Evolutionary conservation across 2,797 vertebrate genomes (phyloP).

Genomic region (Melanotaenia parkinsoni): DNA sequence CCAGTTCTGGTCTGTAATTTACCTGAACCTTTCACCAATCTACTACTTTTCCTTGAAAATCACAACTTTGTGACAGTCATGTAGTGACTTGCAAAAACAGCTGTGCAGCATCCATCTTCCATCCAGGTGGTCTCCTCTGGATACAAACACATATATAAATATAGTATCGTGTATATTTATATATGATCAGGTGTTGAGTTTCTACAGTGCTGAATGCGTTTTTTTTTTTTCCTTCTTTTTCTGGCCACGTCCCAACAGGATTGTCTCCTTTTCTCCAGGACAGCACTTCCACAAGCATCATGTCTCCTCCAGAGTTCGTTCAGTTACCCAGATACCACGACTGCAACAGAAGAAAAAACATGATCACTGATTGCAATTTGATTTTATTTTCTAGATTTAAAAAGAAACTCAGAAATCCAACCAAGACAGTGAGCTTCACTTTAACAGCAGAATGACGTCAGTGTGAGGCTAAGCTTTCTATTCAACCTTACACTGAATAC

Average conservation of each 20-base stretch:
- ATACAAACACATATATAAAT: slow-evolving; percentile 72
- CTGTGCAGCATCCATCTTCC: slow-evolving; percentile 50
- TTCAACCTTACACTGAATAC: too few relatives aligned
- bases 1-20: slow-evolving; percentile 46
- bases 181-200: slow-evolving; percentile 28
- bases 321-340: slow-evolving; percentile 98
- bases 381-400: not conserved
- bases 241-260: slow-evolving; percentile 67
- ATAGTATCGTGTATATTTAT: slow-evolving; percentile 54
- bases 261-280: slow-evolving; percentile 58
- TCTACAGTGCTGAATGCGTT: slow-evolving; percentile 68
- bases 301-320: slow-evolving; percentile 58
- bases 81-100: slow-evolving; percentile 29
- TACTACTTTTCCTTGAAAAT: slow-evolving; percentile 28
- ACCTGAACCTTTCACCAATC: slow-evolving; percentile 41
- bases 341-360: slow-evolving; percentile 70
- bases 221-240: slow-evolving; percentile 60
- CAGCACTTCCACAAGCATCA: slow-evolving; percentile 45
- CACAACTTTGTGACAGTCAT: slow-evolving; percentile 38
- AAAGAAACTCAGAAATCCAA: not conserved
- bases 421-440: not conserved
- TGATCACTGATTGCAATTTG: not conserved
- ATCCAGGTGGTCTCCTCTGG: slow-evolving; percentile 60
- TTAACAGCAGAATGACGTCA: too few relatives aligned
- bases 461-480: not conserved